Base-by-base conservation (phyloP, 2,888 invertebrate species). In the Agonopterix alstromeriana region DNA sequence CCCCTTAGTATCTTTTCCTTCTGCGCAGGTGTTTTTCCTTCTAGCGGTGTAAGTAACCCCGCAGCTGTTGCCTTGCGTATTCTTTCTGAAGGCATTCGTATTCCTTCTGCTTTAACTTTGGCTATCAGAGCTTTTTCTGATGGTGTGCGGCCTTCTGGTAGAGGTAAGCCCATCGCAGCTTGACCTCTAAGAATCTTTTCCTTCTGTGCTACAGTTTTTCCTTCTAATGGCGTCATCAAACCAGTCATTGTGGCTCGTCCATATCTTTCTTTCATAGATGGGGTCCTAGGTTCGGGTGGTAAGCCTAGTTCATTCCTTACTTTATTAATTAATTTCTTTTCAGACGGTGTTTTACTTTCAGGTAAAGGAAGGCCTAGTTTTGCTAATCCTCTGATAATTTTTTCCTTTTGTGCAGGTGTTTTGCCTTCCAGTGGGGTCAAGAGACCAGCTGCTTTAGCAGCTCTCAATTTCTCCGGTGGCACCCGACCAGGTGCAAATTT, bases 231-330 rank as follows among this genome's bases (percentile, higher is more conserved):
- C 0, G 54, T 51, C 10, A 64, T 53, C 0, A 64, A 42, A 10
- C 61, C 63, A 7, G 57, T 54, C 2, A 55, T 61, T 8, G 49
- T 1, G 7, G 66, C 64, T 53, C 60, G 56, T 10, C 54, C 46
- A 4, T 58, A 58, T 36, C 52, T 61, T 40, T 53, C 46, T 53
- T 53, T 63, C 10, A 49, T 48, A 0, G 57, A 43, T 9, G 53
- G 27, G 9, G 63, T 57, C 51, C 60, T 62, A 0, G 71, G 68
- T 54, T 57, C 60, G 0, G 67, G 62, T 2, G 69, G 70, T 7
- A 71, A 46, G 12, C 65, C 65, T 14, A 65, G 3, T 8, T 67
- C 67, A 27, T 42, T 46, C 36, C 52, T 40, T 10, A 47, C 56
- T 51, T 58, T 60, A 0, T 56, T 50, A 10, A 65, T 53, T 0